Conservation (phyloP, 2,797 vertebrate species). For the Sebastes alutus region DNA sequence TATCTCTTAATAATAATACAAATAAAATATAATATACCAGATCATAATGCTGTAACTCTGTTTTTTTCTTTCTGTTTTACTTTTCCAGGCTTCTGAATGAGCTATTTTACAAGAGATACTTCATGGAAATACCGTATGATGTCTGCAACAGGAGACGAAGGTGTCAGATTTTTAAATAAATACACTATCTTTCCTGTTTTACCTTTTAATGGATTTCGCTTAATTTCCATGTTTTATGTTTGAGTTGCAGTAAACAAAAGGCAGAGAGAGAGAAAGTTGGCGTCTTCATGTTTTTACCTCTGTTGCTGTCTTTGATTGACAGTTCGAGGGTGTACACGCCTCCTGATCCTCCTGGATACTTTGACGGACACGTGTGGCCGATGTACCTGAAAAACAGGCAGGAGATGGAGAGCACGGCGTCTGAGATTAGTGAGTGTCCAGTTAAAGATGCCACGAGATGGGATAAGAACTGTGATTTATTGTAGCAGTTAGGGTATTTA, state of each 20-base stretch:
- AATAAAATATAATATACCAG: no score
- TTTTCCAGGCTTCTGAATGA: slow-evolving; percentile 86
- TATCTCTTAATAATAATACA: not conserved
- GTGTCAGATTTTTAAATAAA: slow-evolving; percentile 1
- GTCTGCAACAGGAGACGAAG: slow-evolving; percentile 91
- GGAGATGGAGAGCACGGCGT: slow-evolving; percentile 82
- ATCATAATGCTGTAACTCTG: not conserved
- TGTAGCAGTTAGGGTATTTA: not conserved
- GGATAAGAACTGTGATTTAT: not conserved
- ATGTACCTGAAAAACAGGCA: slow-evolving; percentile 91
- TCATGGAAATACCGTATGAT: slow-evolving; percentile 91
- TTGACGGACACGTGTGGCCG: slow-evolving; percentile 93
- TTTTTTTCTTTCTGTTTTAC: not conserved
- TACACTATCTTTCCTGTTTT: not conserved
- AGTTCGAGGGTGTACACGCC: slow-evolving; percentile 90
- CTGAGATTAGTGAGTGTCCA: slow-evolving; percentile 81
- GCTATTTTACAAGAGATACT: slow-evolving; percentile 90
- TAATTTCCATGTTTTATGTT: not conserved
- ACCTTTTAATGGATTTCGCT: not conserved
- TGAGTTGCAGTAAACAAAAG: not conserved
- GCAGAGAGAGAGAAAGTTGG: not conserved
- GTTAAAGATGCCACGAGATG: not conserved
- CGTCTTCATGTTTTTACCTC: not conserved
- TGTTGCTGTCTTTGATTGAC: slow-evolving; percentile 24
- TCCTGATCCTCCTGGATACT: slow-evolving; percentile 90